Evolutionary conservation across 1,140 invertebrate genomes (phyloP), one percentile per base, ranked within the genome.

Genomic region (Mercenaria mercenaria): DNA sequence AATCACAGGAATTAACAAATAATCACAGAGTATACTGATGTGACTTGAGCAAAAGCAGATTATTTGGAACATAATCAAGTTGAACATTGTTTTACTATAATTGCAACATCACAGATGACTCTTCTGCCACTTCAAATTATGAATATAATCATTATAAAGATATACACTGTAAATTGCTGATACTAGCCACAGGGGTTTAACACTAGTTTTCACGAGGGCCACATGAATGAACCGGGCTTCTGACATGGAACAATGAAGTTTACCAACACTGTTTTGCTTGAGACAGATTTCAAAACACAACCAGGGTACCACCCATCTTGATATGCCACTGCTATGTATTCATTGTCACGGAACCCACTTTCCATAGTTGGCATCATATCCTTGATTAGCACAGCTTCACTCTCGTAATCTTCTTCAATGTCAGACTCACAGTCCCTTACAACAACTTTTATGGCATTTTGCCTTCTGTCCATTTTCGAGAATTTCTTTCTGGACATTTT

Each of bases 241-340:
- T 43, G 10, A 43, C 61, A 69, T 20, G 61, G 61, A 37, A 41
- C 20, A 61, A 85, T 85, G 29, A 72, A 85, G 3, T 43, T 47
- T 29, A 85, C 82, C 6, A n/a, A 39, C 18, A 29, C 39, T 29
- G 6, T 52, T 3, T 69, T 18, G 0, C 23, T 41, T 29, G 41
- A 34, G 8, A 67, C 15, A 26, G 32, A 13, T 32, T 69, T 72
- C 13, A 37, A 11, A 18, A 84, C 67, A n/a, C 20, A 29, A 6
- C 82, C 82, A 10, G 82, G 82, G 29, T 72, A 69, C 82, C 82
- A 85, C 1, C 37, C 26, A 32, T 85, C 82, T 39, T 85, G 61
- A 29, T 85, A 72, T 47, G 64, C 82, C 32, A 85, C 82, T 29
- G 64, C 67, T 29, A 72, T 37, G 67, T 85, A 85, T 43, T 85